Evolutionary conservation across 2,888 invertebrate species (phyloP).

Genomic region (Holacanthella duospinosa): DNA sequence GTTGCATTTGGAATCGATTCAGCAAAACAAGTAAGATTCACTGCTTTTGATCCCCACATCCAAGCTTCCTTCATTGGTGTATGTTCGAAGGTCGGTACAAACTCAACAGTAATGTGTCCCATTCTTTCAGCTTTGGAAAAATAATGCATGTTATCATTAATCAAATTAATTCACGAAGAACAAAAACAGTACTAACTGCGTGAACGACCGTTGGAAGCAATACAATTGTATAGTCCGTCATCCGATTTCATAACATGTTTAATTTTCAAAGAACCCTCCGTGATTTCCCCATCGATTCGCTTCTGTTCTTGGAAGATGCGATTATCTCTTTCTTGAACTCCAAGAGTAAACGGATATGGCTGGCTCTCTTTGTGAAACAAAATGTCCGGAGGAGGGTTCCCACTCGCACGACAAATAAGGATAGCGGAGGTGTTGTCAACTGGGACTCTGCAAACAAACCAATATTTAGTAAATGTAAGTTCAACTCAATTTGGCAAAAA

Average conservation of each 20-base stretch:
- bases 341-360: slow-evolving; percentile 53
- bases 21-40: slow-evolving; percentile 78
- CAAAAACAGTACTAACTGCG: slow-evolving; percentile 34
- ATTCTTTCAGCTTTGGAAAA: slow-evolving; percentile 53
- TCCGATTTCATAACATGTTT: slow-evolving; percentile 56
- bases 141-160: background rate
- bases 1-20: slow-evolving; percentile 82
- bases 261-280: slow-evolving; percentile 59
- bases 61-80: slow-evolving; percentile 56
- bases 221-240: slow-evolving; percentile 80
- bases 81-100: slow-evolving; percentile 66
- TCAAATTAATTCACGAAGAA: background rate
- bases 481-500: background rate
- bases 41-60: slow-evolving; percentile 70
- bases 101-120: slow-evolving; percentile 73
- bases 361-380: slow-evolving; percentile 67
- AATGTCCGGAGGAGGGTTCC: slow-evolving; percentile 66
- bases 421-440: slow-evolving; percentile 11
- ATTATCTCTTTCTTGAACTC: slow-evolving; percentile 53
- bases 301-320: slow-evolving; percentile 51
- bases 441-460: slow-evolving; percentile 1
- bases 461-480: background rate
- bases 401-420: slow-evolving; percentile 58
- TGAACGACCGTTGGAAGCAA: slow-evolving; percentile 57
- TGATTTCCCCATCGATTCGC: slow-evolving; percentile 43